Evolutionary conservation across 2,888 invertebrate species (phyloP), one percentile per base, ranked within the genome.

Genomic region (Nebria salina): DNA sequence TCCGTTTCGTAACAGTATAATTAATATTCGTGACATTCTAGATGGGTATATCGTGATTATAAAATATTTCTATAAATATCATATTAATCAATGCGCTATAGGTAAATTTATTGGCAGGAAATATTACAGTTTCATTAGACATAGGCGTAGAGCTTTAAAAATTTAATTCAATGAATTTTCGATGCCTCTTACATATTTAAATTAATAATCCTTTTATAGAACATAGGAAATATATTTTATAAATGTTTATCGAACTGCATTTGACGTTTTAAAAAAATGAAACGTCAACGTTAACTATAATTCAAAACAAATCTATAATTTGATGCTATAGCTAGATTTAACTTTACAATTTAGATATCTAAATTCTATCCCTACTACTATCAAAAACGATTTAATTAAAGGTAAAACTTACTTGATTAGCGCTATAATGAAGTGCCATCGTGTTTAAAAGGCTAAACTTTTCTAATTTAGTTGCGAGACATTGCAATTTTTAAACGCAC

Each of bases 401-500:
- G 73, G 15, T n/a, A 72, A 72, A 26, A 78, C 77, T n/a, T 84
- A 85, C 84, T 83, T 85, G 84, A 81, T 85, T 84, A 70, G 83
- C 84, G 81, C 83, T 83, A 78, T 84, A 85, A 83, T 83, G 83
- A 78, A 83, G 83, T 65, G 84, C 83, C 84, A 85, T 84, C 4
- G 34, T 34, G 3, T 20, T 65, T 64, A 1, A 11, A n/a, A 73
- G 26, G 34, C 8, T 8, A 64, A n/a, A 75, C 64, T 64, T 5
- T 75, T 66, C 66, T n/a, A 66, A 66, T 11, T 66, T 11, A 13
- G 20, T 70, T n/a, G 11, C 26, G 26, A 70, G 6, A 34, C 54
- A 54, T 54, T 54, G 6, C 8, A 54, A 54, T 54, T 11, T 8
- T 54, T 7, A 54, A 54, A 54, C 54, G 54, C 54, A 54, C 54